Base-by-base conservation (phyloP, 2,797 vertebrate species). In the Enteromius treurensis region DNA sequence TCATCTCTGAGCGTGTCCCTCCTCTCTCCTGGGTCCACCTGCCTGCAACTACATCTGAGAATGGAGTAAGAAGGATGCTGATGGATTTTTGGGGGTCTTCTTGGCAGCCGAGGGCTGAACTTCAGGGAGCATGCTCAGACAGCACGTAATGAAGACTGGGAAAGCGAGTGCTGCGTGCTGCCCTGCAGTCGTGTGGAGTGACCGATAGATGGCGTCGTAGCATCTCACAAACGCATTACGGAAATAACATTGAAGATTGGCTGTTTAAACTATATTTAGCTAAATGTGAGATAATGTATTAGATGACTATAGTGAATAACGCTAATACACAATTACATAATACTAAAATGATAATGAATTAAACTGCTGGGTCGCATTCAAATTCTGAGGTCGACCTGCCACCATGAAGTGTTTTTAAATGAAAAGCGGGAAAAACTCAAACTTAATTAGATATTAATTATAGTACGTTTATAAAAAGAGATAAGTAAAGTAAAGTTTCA, bases 131-230 rank as follows among this genome's bases (percentile, higher is more conserved):
- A 91, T 91, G 90, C 89, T 65, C 88, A 81, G 62, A 84, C 47
- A 76, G 49, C 83, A 82, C 83, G 53, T 87, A 77, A 84, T 67
- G 92, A 81, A 92, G 90, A 85, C 91, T 93, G 92, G 93, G 93
- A 93, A 87, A 19, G 17, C 77, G 87, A 93, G 93, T 93, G 87
- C 62, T 40, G 64, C 8, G 1, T 6, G 32, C 47, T 21, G 2
- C 26, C 4, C 34, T 42, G 75, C 29, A 85, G 37, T 87, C 55
- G 17, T 45, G 17, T 8, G 5, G 7, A 29, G 40, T 71, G 15
- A 8, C 67, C 89, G 75, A 62, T 68, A 88, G 89, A 85, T 86
- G 88, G 79, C 78, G 77, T 29, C 74, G 55, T 51, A 10, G 55
- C 53, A 17, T 15, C 14, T 60, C 4, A 76, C 14, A 60, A 76